These are phyloP conservation scores for Tachycineta bicolor DNA, from an alignment of 2,113 vertebrate genomes.

Conservation along the genomic window DNA sequence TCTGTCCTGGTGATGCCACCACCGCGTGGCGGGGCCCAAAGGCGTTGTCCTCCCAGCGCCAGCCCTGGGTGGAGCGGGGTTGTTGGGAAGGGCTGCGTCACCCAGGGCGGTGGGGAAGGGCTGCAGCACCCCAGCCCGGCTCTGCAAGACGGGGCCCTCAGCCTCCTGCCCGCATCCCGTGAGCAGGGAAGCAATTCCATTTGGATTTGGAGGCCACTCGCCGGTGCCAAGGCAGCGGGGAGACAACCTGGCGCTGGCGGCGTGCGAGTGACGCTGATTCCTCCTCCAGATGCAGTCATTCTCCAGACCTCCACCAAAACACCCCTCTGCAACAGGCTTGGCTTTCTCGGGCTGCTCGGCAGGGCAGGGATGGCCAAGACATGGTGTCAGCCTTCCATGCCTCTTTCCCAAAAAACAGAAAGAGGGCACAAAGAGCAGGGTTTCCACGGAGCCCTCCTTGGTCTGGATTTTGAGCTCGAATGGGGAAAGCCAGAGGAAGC, in stretches of 20 bases:
- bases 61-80: not conserved
- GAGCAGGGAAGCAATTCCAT: not conserved
- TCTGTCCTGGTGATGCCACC: not conserved
- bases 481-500: not conserved
- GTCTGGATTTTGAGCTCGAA: not conserved
- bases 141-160: not conserved
- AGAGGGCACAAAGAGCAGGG: not conserved
- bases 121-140: not conserved
- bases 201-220: not conserved
- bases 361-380: not conserved
- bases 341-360: not conserved
- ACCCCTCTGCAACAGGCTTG: rapidly evolving
- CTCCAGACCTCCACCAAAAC: not conserved
- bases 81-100: not conserved
- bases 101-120: not conserved
- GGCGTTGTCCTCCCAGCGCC: not conserved
- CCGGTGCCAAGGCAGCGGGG: not conserved
- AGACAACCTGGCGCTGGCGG: rapidly evolving
- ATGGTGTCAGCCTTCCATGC: rapidly evolving
- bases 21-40: not conserved
- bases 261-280: rapidly evolving
- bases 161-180: not conserved
- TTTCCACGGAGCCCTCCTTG: not conserved
- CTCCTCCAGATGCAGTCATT: not conserved
- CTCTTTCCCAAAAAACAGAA: not conserved